phyloP scores from a whole-genome alignment of 2,113 vertebrate genomes.

The Sceloporus tristichus region DNA sequence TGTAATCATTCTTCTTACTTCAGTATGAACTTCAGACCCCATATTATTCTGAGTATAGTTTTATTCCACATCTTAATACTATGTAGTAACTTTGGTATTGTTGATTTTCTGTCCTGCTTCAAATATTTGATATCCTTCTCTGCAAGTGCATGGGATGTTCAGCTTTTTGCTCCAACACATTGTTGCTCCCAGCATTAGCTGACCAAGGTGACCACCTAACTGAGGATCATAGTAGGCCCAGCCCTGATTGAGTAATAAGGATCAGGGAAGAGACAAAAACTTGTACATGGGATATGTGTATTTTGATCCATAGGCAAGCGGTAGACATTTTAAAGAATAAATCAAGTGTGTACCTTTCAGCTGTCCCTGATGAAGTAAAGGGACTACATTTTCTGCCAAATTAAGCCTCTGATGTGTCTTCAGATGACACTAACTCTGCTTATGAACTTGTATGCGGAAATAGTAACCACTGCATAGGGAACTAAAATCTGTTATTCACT shows the following conservation, averaged over 20 bases:
- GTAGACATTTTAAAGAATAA: background rate
- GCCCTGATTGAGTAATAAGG: background rate
- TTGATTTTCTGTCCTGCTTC: too few species aligned
- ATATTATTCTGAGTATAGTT: too few species aligned
- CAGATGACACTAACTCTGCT: background rate
- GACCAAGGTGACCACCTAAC: too few species aligned
- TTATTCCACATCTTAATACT: too few species aligned
- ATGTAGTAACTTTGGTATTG: too few species aligned
- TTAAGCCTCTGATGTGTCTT: slow-evolving; percentile 19
- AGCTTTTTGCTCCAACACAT: too few species aligned
- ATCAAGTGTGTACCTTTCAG: background rate
- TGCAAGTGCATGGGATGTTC: too few species aligned
- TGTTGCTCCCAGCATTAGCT: background rate
- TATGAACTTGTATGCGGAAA: slow-evolving; percentile 41
- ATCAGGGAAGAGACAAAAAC: background rate
- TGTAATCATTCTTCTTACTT: too few species aligned
- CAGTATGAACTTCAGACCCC: too few species aligned
- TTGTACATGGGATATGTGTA: background rate
- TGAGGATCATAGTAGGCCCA: too few species aligned
- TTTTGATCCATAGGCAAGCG: background rate
- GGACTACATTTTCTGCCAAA: slow-evolving; percentile 8
- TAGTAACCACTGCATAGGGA: slow-evolving; percentile 17
- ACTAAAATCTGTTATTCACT: slow-evolving; percentile 46
- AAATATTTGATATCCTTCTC: too few species aligned
- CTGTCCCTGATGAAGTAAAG: background rate